Evolutionary conservation across 2,113 vertebrate species (phyloP).

Genomic region (Ptilorrhoa leucosticta): DNA sequence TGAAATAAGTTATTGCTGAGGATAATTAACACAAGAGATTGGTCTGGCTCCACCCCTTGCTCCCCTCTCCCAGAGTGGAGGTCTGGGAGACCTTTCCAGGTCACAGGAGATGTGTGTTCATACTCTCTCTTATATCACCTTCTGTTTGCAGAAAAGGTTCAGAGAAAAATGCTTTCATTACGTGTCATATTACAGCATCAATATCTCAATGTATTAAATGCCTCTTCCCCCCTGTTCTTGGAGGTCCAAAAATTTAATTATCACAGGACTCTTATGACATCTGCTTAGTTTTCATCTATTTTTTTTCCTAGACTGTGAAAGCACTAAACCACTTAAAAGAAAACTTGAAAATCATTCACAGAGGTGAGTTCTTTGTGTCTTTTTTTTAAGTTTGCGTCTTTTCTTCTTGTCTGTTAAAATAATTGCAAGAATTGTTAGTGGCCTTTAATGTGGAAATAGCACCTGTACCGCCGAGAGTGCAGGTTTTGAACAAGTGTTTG

Average conservation of each 20-base stretch:
- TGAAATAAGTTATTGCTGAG: not conserved
- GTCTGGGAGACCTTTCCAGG: not conserved
- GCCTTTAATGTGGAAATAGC: not conserved
- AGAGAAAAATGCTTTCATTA: not conserved
- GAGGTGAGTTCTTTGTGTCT: slow-evolving; percentile 77
- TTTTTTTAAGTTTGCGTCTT: slow-evolving; percentile 45
- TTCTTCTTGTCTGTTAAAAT: not conserved
- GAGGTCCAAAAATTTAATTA: not conserved
- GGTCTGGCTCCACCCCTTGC: not conserved
- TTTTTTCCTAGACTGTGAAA: slow-evolving; percentile 93
- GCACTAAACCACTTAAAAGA: slow-evolving; percentile 99
- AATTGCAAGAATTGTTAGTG: not conserved
- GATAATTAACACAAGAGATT: not conserved
- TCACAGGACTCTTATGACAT: not conserved
- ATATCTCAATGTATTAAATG: not conserved
- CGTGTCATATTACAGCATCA: not conserved
- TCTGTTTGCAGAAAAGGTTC: not conserved
- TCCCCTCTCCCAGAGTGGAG: not conserved
- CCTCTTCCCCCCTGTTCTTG: not conserved
- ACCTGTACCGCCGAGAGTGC: rapidly evolving
- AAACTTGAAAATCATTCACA: slow-evolving; percentile 99
- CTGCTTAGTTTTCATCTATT: not conserved
- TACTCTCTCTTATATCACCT: not conserved
- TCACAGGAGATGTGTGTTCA: not conserved
- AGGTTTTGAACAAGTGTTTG: not conserved